A percentile compares a stretch with the other conserved stretches of the same genome.
These are phyloP conservation scores for Ormia ochracea DNA, from an alignment of 2,888 invertebrate genomes.

Conservation along the genomic window DNA sequence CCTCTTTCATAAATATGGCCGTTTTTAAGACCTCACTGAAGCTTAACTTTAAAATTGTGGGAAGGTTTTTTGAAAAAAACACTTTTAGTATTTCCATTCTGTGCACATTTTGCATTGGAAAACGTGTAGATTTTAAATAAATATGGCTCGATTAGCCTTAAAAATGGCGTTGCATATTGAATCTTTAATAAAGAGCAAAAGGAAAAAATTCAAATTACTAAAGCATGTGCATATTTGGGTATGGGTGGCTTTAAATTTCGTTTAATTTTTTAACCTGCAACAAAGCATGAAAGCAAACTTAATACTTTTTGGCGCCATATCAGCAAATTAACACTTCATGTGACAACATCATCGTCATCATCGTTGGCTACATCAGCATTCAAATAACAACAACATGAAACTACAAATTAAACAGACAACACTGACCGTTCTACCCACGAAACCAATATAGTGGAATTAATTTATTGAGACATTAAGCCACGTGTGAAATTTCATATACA, in stretches of 20 bases:
- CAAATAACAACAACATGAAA: neutral
- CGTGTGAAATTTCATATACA: constrained; percentile 72
- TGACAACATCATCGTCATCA: constrained; percentile 40
- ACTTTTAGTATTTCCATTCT: constrained; percentile 26
- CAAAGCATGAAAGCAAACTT: constrained; percentile 42
- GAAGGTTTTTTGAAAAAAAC: constrained; percentile 34
- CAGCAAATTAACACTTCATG: constrained; percentile 62
- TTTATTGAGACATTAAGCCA: constrained; percentile 73
- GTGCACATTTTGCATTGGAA: constrained; percentile 58
- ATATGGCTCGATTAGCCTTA: constrained; percentile 62
- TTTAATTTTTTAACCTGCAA: constrained; percentile 34
- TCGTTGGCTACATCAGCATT: neutral
- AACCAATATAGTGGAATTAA: constrained; percentile 70
- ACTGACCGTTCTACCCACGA: constrained; percentile 46
- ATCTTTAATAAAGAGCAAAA: constrained; percentile 29
- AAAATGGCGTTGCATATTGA: constrained; percentile 60
- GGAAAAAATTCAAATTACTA: neutral
- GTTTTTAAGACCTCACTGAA: constrained; percentile 60
- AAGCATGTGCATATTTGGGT: constrained; percentile 1
- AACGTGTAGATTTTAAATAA: constrained; percentile 62
- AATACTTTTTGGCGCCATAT: constrained; percentile 62
- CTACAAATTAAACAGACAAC: neutral
- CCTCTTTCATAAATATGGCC: constrained; percentile 61
- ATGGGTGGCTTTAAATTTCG: constrained; percentile 61
- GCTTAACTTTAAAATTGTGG: constrained; percentile 55